Percentiles rank a stretch among this genome's conserved stretches.
Evolutionary conservation across 2,113 vertebrate genomes (phyloP).

Genomic region (Upupa epops): DNA sequence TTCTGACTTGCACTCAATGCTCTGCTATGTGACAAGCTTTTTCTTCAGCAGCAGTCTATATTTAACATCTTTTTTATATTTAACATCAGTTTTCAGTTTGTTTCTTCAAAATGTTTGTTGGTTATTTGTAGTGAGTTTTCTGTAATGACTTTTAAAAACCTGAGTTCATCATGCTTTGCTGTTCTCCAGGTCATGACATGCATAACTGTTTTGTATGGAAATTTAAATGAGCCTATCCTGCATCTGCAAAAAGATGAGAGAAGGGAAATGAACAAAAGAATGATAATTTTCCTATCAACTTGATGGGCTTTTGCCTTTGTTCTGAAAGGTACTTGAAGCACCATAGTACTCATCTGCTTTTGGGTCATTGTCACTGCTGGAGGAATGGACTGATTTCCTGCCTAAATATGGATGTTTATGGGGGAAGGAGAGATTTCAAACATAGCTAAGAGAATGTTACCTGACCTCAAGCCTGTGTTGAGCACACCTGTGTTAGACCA

Average conservation of each 20-base stretch:
- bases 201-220: neutral
- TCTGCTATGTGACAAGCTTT: neutral
- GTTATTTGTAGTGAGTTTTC: neutral
- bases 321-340: neutral
- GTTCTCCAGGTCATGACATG: neutral
- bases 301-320: neutral
- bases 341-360: neutral
- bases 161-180: neutral
- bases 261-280: neutral
- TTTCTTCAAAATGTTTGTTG: neutral
- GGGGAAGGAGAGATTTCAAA: neutral
- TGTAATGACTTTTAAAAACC: neutral
- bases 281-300: neutral
- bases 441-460: neutral
- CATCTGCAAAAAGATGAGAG: neutral
- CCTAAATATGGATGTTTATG: neutral
- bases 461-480: neutral
- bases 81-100: neutral
- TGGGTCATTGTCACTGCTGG: neutral
- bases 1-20: neutral
- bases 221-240: neutral
- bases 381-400: neutral
- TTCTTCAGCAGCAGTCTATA: neutral
- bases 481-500: neutral
- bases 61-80: neutral